These are phyloP conservation scores for Chaetodon auriga DNA, from an alignment of 2,113 vertebrate genomes.

Conservation along the genomic window DNA sequence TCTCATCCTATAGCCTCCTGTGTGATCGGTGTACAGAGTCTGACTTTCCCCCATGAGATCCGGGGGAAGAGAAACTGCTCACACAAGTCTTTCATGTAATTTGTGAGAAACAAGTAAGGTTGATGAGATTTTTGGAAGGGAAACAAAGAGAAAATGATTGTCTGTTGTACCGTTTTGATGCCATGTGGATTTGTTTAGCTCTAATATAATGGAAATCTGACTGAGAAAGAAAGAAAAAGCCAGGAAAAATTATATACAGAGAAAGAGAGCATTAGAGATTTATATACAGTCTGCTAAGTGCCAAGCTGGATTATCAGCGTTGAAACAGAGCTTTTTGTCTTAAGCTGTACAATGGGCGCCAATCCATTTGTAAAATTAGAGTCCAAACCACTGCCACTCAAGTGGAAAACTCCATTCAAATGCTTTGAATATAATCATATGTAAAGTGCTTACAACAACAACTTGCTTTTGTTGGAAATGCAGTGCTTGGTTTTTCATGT, in stretches of 20 bases:
- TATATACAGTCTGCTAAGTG: slow-evolving; percentile 83
- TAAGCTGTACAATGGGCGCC: slow-evolving; percentile 82
- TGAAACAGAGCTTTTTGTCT: slow-evolving; percentile 84
- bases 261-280: slow-evolving; percentile 80
- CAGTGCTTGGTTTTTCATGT: slow-evolving; percentile 30
- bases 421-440: slow-evolving; percentile 78
- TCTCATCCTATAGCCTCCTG: slow-evolving; percentile 50
- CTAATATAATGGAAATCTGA: slow-evolving; percentile 72
- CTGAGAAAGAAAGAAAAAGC: slow-evolving; percentile 72
- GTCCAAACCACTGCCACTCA: slow-evolving; percentile 79
- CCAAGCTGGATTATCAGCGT: slow-evolving; percentile 84
- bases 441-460: slow-evolving; percentile 83
- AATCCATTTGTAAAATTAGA: slow-evolving; percentile 85
- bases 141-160: slow-evolving; percentile 71
- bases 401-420: slow-evolving; percentile 80
- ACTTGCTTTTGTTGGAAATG: slow-evolving; percentile 64
- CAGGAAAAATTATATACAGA: slow-evolving; percentile 79
- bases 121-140: slow-evolving; percentile 58
- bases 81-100: slow-evolving; percentile 58
- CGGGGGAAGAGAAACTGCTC: slow-evolving; percentile 46
- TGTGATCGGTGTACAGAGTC: slow-evolving; percentile 52
- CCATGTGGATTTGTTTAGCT: slow-evolving; percentile 70
- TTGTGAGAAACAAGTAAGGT: slow-evolving; percentile 60
- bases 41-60: slow-evolving; percentile 43
- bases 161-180: slow-evolving; percentile 76